Evolutionary conservation across 2,797 vertebrate genomes (phyloP), one percentile per base, ranked within the genome.

Genomic region (Chloroceryle amazona): DNA sequence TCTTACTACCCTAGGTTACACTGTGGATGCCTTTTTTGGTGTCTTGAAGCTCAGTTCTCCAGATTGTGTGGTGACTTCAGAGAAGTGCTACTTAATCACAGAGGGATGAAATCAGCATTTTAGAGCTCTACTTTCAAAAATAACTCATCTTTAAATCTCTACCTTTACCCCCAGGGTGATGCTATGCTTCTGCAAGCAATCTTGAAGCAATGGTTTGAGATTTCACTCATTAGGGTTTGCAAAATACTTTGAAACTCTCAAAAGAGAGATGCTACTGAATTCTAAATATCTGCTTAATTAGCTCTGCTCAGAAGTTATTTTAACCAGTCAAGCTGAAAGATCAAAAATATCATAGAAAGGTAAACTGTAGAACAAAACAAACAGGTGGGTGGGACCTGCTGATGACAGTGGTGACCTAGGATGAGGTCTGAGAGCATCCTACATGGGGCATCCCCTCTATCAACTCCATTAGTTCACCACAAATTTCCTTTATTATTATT

Each of bases 201-300:
- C 52, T 83, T 55, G 35, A 28, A 61, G 33, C 15, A 46, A 17
- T 17, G 26, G 42, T 75, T 87, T 65, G 65, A 72, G 31, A 68
- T 58, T 88, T 67, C 23, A 63, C 71, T 89, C 57, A 58, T 58
- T 51, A 74, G 12, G 23, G 26, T 68, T 92, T 81, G 54, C 57
- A 90, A 80, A 94, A 89, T 42, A 55, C 25, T 46, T 44, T 6
- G 15, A 83, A 33, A 68, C 18, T 61, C 33, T 75, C 49, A 79
- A 37, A 89, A 91, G 17, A 31, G 21, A 86, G 28, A 67, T 62
- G 12, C 6, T 83, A 12, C 51, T 68, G 46, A 62, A 86, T 81
- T 67, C 29, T 85, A 73, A 87, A n/a, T 87, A 70, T 42, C 73
- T 86, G 65, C 21, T 42, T 65, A 71, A 93, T 91, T 96, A 78